Evolutionary conservation across 2,888 invertebrate genomes (phyloP).

Genomic region (Cephus nigrinus): DNA sequence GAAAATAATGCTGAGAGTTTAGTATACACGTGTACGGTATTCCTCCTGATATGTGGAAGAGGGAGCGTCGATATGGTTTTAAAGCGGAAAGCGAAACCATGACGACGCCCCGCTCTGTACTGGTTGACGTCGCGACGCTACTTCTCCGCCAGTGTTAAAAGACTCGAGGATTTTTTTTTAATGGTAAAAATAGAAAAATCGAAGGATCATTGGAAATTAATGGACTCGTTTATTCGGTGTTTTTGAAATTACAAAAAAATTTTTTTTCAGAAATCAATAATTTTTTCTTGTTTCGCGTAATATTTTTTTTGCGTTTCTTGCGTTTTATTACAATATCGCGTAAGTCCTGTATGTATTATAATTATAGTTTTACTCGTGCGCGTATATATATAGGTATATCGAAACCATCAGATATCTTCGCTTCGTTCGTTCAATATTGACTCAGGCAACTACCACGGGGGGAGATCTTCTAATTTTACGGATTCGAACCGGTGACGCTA

Average conservation of each 20-base stretch:
- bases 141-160: neutral
- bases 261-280: neutral
- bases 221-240: neutral
- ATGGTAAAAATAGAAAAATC: too few species aligned
- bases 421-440: slow-evolving; percentile 53
- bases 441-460: slow-evolving; percentile 48
- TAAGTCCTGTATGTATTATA: neutral
- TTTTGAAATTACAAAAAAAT: neutral
- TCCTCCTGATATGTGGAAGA: neutral
- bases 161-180: neutral
- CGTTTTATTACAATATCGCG: neutral
- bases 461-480: slow-evolving; percentile 58
- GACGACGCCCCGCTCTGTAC: neutral
- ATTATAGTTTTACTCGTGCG: neutral
- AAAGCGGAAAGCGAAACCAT: neutral
- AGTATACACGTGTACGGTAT: neutral
- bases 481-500: slow-evolving; percentile 49
- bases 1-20: neutral
- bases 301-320: neutral
- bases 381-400: slow-evolving; percentile 5
- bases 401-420: slow-evolving; percentile 53
- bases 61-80: neutral
- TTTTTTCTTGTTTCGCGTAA: neutral
- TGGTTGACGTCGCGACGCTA: neutral
- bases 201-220: neutral